Conservation (phyloP, 2,113 vertebrate genomes). For the Prunella fulvescens region DNA sequence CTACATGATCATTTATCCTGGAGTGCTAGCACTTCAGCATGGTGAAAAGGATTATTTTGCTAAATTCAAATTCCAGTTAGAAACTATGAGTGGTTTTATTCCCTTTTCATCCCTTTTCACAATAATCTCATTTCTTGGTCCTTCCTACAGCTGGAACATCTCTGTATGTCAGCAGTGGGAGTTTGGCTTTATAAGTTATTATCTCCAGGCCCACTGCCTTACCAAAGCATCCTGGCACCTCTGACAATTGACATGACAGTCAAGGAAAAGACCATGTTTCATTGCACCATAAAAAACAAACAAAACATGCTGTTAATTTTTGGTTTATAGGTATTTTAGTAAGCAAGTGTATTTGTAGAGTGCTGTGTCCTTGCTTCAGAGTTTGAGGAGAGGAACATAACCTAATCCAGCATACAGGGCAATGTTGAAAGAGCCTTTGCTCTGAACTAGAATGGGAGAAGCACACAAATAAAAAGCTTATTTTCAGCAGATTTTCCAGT, state of each 20-base stretch:
- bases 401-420: background rate
- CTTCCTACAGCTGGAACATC: rapidly evolving
- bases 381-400: background rate
- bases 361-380: background rate
- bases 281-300: background rate
- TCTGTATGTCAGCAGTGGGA: background rate
- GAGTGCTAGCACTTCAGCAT: background rate
- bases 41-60: background rate
- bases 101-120: background rate
- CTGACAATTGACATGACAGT: background rate
- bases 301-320: background rate
- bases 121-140: background rate
- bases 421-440: background rate
- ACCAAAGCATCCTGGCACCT: background rate
- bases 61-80: background rate
- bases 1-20: background rate
- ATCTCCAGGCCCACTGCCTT: background rate
- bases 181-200: background rate
- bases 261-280: background rate
- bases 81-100: background rate
- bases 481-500: background rate
- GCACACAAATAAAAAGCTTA: background rate
- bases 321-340: background rate
- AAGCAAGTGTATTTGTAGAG: background rate
- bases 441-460: background rate